phyloP scores from a whole-genome alignment of 2,113 vertebrate genomes.

The Archilochus colubris region DNA sequence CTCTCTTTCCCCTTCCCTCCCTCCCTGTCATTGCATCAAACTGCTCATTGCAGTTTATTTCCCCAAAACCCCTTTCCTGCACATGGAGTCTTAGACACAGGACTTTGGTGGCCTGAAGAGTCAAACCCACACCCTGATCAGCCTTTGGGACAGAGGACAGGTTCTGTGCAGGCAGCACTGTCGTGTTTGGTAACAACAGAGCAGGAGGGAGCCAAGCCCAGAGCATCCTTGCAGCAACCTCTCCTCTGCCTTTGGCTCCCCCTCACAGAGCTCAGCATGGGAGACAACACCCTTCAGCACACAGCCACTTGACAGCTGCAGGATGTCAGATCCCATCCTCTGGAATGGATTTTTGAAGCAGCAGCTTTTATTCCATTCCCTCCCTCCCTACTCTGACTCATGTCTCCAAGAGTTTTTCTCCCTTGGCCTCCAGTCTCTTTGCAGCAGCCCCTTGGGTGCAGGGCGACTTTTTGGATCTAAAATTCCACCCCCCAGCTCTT shows the following conservation, averaged over 20 bases:
- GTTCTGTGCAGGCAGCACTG: background rate
- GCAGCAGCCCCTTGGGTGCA: background rate
- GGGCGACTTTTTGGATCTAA: conserved; percentile 43
- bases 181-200: rapidly evolving
- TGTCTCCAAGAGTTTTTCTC: conserved; percentile 39
- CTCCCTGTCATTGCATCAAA: background rate
- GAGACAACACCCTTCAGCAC: conserved; percentile 48
- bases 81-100: background rate
- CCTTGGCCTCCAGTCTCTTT: background rate
- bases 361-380: conserved; percentile 20
- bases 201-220: background rate
- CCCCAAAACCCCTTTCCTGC: background rate
- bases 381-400: background rate
- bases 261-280: background rate
- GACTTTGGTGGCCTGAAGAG: background rate
- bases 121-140: background rate
- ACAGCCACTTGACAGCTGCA: conserved; percentile 65
- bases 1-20: background rate
- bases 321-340: conserved; percentile 61
- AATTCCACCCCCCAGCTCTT: background rate
- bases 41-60: background rate
- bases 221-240: background rate
- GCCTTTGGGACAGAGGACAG: background rate
- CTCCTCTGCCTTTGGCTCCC: background rate
- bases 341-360: conserved; percentile 56